Evolutionary conservation across 2,113 vertebrate species (phyloP), one percentile per base, ranked within the genome.

Genomic region (Varanus salvator): DNA sequence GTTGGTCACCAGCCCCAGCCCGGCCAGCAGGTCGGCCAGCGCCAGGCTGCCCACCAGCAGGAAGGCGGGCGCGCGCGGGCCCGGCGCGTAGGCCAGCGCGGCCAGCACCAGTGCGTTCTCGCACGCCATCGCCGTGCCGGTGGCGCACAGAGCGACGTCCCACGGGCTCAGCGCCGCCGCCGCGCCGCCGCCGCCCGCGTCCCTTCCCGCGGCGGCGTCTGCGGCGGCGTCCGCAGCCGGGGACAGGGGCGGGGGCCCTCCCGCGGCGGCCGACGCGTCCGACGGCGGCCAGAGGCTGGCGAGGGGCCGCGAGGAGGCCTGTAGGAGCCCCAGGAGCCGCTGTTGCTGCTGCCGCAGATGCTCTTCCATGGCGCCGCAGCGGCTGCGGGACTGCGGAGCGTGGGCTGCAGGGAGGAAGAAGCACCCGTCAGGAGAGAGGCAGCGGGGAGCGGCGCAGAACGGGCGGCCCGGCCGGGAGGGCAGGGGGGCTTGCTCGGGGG

Each of bases 101-200:
- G 98, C 98, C 85, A 99, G 97, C 87, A 99, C 98, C 94, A 99
- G 95, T 4, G 98, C 98, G 83, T 99, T 99, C 91, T 99, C 98
- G 0, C 98, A 98, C 64, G 98, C 98, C 95, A 98, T 97, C 82
- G 98, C 97, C 29, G 98, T 98, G 85, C 98, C 98, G 0, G 98
- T 98, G 34, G 98, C 98, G 83, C 98, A 98, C 25, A 99, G 96
- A 0, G 98, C 98, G 75, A 99, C 95, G 95, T 98, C 98, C 98
- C 98, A 98, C 0, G 98, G 98, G 95, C 96, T 98, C 66, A 98
- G 97, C 23, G 87, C 6, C 0, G 50, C 91, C 17, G 6, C 17
- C 9, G 1, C 29, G 0, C 88, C 29, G 0, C 66, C 85, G 6
- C n/a, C 0, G 90, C 84, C 3, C 86, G 57, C 85, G 98, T 98